Conservation (phyloP, 2,888 invertebrate species). For the Pristionchus entomophagus region DNA sequence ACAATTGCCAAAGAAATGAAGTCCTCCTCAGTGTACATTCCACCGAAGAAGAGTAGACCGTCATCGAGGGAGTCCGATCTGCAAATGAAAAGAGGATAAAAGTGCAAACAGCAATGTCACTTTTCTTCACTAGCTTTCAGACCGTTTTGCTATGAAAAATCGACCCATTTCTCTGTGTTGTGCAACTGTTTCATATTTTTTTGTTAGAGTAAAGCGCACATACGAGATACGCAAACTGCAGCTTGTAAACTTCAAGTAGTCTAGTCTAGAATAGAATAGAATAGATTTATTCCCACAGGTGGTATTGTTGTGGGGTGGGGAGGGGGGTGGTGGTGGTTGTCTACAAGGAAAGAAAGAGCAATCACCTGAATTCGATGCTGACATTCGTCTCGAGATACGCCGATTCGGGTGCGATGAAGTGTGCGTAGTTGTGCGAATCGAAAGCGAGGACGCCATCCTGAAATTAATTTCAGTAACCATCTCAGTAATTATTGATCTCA, state of each 20-base stretch:
- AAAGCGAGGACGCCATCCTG: constrained; percentile 40
- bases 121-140: not conserved
- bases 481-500: not conserved
- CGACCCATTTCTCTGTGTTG: no score
- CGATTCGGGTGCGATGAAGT: constrained; percentile 56
- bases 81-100: not conserved
- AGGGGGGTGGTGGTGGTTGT: no score
- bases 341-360: no score
- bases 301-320: no score
- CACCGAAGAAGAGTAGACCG: constrained; percentile 65
- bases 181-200: no score
- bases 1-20: constrained; percentile 62
- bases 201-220: no score
- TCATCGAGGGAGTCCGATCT: constrained; percentile 58
- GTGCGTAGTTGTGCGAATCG: constrained; percentile 55
- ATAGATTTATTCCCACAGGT: no score
- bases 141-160: not conserved
- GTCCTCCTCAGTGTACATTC: constrained; percentile 62
- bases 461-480: not conserved
- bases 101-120: not conserved
- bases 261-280: no score
- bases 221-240: no score
- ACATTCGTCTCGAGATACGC: constrained; percentile 64
- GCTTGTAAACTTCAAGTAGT: no score
- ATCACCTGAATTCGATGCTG: constrained; percentile 61